Base-by-base conservation (phyloP, 2,113 vertebrate genomes). In the Atrichornis clamosus region DNA sequence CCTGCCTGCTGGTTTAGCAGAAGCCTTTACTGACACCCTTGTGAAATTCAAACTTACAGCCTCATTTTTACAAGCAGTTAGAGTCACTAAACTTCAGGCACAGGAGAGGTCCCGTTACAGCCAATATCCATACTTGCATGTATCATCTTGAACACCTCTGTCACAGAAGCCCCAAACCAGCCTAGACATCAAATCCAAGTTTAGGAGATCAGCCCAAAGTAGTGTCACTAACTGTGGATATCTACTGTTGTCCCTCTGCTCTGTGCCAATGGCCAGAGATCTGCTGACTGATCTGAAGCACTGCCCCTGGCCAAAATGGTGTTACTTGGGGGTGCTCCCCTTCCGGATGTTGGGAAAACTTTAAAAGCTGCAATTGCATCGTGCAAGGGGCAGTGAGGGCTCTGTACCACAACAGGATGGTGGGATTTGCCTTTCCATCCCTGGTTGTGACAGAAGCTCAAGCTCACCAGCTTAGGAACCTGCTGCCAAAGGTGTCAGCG, bases 321-420 rank as follows among this genome's bases (percentile, higher is more conserved):
- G 15, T 53, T 46, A n/a, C 15, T 7, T 50, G 39, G 6, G 30
- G 18, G 3, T 42, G 6, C 2, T 30, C 9, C 32, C 4, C 28
- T 70, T 32, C 20, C 8, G 19, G 26, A 35, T 3, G 1, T 20
- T 67, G 32, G 37, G 39, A 77, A 77, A 74, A 17, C 8, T 22
- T 27, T 50, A 70, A 70, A 75, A 84, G 10, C 22, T 15, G 10
- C 39, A 63, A 70, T 15, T 50, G 2, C 26, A 3, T 12, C 0
- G 0, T n/a, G 22, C 17, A 65, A 58, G 28, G 17, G 39, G 7
- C 11, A 9, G 12, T 0, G 0, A 63, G 22, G 18, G 27, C 35
- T 72, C 35, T 5, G 1, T 49, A 39, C 62, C 24, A 58, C 14
- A 21, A 47, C 6, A 39, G 21, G 42, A 35, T 0, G 1, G 27